These are phyloP conservation scores for Pedionomus torquatus DNA, from an alignment of 2,113 vertebrate genomes.

Conservation along the genomic window DNA sequence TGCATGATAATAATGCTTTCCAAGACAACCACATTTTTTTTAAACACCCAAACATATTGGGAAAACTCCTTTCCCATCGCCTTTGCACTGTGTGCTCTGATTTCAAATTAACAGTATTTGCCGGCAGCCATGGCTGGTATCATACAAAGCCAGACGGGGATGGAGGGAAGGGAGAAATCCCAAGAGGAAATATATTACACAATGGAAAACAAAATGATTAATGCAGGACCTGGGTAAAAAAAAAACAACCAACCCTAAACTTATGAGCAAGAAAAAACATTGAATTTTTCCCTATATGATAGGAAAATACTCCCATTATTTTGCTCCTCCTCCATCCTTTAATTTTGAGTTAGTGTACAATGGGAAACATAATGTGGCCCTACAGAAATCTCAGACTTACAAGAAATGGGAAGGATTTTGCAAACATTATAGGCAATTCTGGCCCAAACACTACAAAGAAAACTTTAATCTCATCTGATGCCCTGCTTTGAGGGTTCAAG, in stretches of 20 bases:
- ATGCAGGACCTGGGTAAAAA: neutral
- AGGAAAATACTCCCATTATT: neutral
- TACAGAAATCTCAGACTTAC: neutral
- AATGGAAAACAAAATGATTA: neutral
- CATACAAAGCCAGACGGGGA: neutral
- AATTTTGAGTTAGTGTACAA: neutral
- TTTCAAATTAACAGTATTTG: neutral
- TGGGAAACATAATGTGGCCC: accelerated
- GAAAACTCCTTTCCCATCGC: neutral
- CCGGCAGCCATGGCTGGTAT: neutral
- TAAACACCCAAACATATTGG: neutral
- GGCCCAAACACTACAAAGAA: neutral
- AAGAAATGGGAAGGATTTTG: neutral
- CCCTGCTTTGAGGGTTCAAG: neutral
- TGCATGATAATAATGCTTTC: neutral
- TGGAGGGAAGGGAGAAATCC: neutral
- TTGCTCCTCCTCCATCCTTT: neutral
- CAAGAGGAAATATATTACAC: neutral
- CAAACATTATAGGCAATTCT: neutral
- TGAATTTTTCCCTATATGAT: neutral
- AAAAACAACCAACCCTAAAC: neutral
- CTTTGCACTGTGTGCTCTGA: neutral
- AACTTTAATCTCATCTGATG: neutral
- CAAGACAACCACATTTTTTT: neutral
- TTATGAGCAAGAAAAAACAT: neutral